Base-by-base conservation (phyloP, 2,888 invertebrate genomes). In the Acleris laterana region DNA sequence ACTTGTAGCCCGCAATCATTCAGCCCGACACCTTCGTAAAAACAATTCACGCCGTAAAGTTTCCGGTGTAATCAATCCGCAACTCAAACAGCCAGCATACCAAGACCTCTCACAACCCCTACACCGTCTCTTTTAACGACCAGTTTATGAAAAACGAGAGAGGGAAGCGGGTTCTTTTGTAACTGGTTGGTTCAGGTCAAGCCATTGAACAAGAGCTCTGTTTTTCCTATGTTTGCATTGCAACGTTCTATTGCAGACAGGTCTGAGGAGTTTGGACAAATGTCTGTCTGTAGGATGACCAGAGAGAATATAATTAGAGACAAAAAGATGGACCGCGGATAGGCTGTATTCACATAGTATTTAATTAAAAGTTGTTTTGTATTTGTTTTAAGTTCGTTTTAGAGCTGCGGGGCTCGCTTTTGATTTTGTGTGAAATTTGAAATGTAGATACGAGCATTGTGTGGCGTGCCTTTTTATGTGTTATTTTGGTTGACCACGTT, bases 341-440 rank as follows among this genome's bases (percentile, higher is more conserved):
- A 69, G 60, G 68, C 69, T 71, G 71, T 74, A 75, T 69, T 73
- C 63, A 68, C 66, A 72, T 75, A 68, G 63, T 73, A 77, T 83
- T 81, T 82, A 78, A 83, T 83, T 81, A 82, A 81, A 80, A 82
- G 72, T 83, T 78, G 69, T 72, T 73, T 77, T 67, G 63, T 66
- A 70, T 74, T 71, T 74, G 74, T 50, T 46, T 44, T 44, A 65
- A 56, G 55, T 56, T 76, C 59, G 58, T 67, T 71, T 63, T 52
- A 42, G 62, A 56, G 46, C 17, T 46, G 38, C n/a, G 49, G 38
- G 28, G n/a, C 22, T 42, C 44, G 44, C 60, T 63, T 69, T 69
- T 65, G 68, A 68, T 69, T 72, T 51, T 28, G 63, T 59, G 65
- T 65, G 52, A 58, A 60, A 64, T 50, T 56, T 62, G 49, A 38